Evolutionary conservation across 2,113 vertebrate species (phyloP), one percentile per base, ranked within the genome.

Genomic region (Gymnogyps californianus): DNA sequence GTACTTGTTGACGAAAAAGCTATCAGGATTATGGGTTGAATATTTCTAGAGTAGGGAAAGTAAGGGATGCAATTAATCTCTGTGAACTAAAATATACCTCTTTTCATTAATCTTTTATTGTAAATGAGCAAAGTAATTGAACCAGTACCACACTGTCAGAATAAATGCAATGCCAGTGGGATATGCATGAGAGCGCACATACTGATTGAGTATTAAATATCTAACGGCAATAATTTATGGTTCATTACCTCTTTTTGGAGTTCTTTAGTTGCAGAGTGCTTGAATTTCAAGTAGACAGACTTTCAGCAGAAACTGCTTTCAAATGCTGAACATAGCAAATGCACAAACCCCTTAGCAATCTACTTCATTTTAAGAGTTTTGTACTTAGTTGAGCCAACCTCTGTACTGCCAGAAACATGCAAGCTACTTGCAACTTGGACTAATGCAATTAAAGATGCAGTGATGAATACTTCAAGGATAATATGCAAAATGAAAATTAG

Each of bases 21-120:
- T 98, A 98, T 98, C 98, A 98, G 98, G 98, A 99, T 99, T 99
- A 99, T 98, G 98, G 98, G 97, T 94, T 98, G 98, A 98, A 98
- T 98, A 98, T 98, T 98, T 99, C 98, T 97, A 98, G 97, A 98
- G 96, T 97, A 97, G 93, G 95, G 97, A 98, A 98, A 98, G 93
- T 97, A 98, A 98, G 97, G 98, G 98, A 98, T 98, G 98, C 98
- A 99, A 99, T 99, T 99, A 98, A 99, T 99, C 99, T 98, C 98
- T 96, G 97, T 98, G 98, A 99, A 99, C 98, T 98, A 99, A 99
- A 99, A 99, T 99, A 98, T 98, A 98, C 98, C 97, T 98, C 98
- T 98, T 98, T 98, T 98, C 98, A 99, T 99, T 99, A 98, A 99
- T 99, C 98, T 99, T 99, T 98, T 98, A 98, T 98, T 99, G 98